These are phyloP conservation scores for Cnemophilus loriae DNA, from an alignment of 2,113 vertebrate genomes.

Conservation along the genomic window DNA sequence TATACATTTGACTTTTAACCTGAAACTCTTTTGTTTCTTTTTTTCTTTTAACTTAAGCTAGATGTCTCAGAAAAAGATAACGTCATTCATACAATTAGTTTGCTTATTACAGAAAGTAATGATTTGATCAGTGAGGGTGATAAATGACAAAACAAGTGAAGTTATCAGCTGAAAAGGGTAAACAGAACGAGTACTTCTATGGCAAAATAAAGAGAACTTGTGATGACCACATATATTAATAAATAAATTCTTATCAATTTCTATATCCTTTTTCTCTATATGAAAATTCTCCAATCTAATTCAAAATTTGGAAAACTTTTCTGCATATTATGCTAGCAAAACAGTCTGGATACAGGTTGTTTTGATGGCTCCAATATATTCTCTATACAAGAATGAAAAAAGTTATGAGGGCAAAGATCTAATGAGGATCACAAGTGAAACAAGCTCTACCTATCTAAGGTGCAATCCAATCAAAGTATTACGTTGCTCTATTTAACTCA, in stretches of 20 bases:
- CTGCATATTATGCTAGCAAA: neutral
- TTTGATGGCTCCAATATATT: neutral
- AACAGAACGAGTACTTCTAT: neutral
- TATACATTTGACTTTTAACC: neutral
- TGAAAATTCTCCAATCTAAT: neutral
- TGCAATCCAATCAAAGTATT: neutral
- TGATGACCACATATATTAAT: neutral
- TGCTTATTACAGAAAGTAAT: neutral
- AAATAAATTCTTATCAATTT: neutral
- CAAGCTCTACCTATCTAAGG: neutral
- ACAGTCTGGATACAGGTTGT: neutral
- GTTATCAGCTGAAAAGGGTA: neutral
- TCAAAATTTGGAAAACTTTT: neutral
- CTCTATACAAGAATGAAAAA: neutral
- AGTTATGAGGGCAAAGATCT: neutral
- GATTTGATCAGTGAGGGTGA: neutral
- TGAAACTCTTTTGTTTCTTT: neutral
- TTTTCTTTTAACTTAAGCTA: neutral
- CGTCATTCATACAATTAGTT: neutral
- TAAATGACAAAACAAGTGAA: neutral
- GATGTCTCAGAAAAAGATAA: neutral
- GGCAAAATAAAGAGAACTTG: neutral
- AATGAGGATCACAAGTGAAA: constrained; percentile 8
- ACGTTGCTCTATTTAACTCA: neutral
- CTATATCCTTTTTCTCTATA: neutral